phyloP scores from a whole-genome alignment of 2,888 invertebrate species.

The Punctoribates punctum region DNA sequence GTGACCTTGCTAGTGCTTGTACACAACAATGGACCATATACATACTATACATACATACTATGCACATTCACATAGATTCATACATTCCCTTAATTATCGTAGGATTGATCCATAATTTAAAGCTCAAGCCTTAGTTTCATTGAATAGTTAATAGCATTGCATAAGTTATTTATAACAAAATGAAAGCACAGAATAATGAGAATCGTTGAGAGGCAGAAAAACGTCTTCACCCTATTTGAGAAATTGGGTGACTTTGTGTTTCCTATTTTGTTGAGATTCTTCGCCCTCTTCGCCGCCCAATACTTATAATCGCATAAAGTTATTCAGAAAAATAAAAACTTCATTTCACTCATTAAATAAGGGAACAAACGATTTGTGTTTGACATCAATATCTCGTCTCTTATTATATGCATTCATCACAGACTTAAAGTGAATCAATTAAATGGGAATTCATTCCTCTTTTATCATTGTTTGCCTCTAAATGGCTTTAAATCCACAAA shows the following conservation, averaged over 20 bases:
- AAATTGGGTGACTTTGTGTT: slow-evolving; percentile 1
- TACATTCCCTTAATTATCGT: no score
- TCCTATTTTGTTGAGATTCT: background rate
- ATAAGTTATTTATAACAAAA: background rate
- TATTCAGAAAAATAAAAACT: background rate
- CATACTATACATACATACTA: no score
- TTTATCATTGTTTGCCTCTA: no score
- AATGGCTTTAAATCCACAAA: no score
- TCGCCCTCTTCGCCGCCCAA: slow-evolving; percentile 6
- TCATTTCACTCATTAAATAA: background rate
- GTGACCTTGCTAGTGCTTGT: slow-evolving; percentile 2
- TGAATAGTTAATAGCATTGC: background rate
- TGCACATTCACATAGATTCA: no score
- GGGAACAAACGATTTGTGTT: slow-evolving; percentile 10
- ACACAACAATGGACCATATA: no score
- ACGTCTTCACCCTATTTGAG: background rate
- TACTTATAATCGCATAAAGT: background rate
- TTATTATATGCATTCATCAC: background rate
- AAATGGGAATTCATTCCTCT: no score
- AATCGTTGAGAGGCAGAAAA: background rate
- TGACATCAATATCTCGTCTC: slow-evolving; percentile 11
- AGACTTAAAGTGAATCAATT: no score
- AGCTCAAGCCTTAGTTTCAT: background rate
- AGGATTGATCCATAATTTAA: no score
- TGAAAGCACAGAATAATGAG: background rate